Percentiles rank a stretch among this genome's conserved stretches.
Evolutionary conservation across 2,888 invertebrate genomes (phyloP).

Genomic region (Dione vanillae): DNA sequence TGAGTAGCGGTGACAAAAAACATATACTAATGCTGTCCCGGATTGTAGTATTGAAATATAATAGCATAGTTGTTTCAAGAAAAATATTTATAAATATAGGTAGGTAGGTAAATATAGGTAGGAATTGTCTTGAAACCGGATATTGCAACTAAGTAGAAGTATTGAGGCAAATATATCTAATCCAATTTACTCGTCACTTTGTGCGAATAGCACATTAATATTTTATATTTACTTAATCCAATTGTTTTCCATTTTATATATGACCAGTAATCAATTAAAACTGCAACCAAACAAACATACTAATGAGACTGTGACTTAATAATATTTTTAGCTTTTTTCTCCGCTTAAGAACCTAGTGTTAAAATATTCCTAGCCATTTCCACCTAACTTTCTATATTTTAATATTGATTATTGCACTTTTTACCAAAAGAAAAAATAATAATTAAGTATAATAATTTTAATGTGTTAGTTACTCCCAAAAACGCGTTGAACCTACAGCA

Average conservation of each 20-base stretch:
- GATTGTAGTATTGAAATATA: too few relatives aligned
- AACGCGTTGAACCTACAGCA: too few relatives aligned
- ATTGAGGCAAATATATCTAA: background rate
- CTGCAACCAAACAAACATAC: background rate
- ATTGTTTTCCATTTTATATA: background rate
- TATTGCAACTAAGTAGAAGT: constrained; percentile 11
- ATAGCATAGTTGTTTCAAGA: background rate
- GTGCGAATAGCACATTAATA: background rate
- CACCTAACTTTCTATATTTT: too few relatives aligned
- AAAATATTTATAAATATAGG: background rate
- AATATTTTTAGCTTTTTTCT: too few relatives aligned
- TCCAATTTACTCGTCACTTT: constrained; percentile 5
- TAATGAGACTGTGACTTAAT: constrained; percentile 15
- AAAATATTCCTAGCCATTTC: too few relatives aligned
- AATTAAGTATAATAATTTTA: too few relatives aligned
- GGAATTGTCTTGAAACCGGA: background rate
- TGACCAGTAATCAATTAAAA: constrained; percentile 14
- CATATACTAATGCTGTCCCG: too few relatives aligned
- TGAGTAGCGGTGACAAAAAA: too few relatives aligned
- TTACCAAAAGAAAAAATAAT: too few relatives aligned
- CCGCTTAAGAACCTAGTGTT: too few relatives aligned
- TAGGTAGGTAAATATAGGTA: background rate
- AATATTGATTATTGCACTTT: too few relatives aligned
- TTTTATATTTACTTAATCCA: constrained; percentile 1
- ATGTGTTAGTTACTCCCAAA: too few relatives aligned